These are phyloP conservation scores for Chloroceryle amazona DNA, from an alignment of 2,797 vertebrate species.

Conservation along the genomic window DNA sequence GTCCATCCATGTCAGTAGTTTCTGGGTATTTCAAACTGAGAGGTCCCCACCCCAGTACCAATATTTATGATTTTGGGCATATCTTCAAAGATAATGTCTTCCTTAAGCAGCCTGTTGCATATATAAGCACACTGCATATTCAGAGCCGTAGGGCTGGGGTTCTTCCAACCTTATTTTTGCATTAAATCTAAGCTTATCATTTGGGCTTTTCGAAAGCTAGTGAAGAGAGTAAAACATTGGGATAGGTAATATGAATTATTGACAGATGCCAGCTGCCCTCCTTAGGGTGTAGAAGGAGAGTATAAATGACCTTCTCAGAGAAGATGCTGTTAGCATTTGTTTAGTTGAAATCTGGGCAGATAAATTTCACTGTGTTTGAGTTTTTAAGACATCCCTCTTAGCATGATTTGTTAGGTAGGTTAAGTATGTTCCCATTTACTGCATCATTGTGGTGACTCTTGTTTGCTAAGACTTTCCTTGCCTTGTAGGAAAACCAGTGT, in stretches of 20 bases:
- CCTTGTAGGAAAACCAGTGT: neutral
- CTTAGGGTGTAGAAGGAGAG: neutral
- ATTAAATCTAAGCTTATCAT: neutral
- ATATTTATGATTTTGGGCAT: neutral
- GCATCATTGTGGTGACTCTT: neutral
- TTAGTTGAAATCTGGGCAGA: neutral
- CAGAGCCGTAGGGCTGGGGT: neutral
- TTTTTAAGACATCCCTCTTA: neutral
- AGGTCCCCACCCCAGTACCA: fast-evolving
- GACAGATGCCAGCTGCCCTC: neutral
- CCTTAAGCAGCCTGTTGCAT: neutral
- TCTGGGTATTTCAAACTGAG: neutral
- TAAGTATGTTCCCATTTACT: slow-evolving; percentile 8
- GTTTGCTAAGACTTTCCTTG: neutral
- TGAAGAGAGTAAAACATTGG: neutral
- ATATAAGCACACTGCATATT: neutral
- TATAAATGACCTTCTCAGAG: neutral
- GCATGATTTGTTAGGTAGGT: neutral
- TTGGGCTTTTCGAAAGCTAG: neutral
- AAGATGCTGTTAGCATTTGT: neutral
- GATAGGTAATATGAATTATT: neutral
- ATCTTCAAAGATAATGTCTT: neutral
- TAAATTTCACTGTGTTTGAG: neutral
- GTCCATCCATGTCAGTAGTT: neutral
- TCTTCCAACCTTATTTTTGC: neutral